Evolutionary conservation across 1,140 invertebrate genomes (phyloP), one percentile per base, ranked within the genome.

Genomic region (Anastatus disparis): DNA sequence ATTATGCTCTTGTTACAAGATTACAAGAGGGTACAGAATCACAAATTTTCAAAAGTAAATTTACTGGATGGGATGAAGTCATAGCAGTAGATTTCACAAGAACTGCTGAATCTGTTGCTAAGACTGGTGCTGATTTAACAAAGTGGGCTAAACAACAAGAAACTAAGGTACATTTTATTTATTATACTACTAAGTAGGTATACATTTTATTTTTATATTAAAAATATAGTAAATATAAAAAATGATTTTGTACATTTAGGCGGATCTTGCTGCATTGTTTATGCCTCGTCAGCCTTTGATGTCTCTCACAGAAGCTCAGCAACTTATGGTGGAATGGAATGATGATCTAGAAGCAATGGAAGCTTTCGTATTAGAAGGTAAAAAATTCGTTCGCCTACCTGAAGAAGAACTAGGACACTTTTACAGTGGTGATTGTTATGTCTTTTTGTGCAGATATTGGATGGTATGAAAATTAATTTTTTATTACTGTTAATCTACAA

Each of bases 71-170:
- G 98, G 98, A 99, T 83, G 97, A 99, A 87, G 96, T 99, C 1
- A 97, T 99, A 74, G 96, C 97, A 1, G 97, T 99, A 6, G 98
- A 99, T 87, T 99, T 98, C 82, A 99, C 98, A 12, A 90, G 98
- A 74, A 99, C 98, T 2, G 97, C 97, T 0, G 97, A 98, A 82
- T 99, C 97, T 1, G 97, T 99, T 0, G 93, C 93, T 29, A 92
- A 96, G 79, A 97, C 97, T 63, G 98, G 98, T 13, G 97, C 96
- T 8, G 97, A 99, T 87, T 88, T 99, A 27, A 95, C 93, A 3
- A 94, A 94, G 84, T 97, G 95, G 95, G 95, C 95, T 1, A 91
- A 91, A 73, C 90, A 94, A 75, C 95, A 97, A 86, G 94, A 96
- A 85, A 95, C 94, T 0, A 95, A 94, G 87, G 91, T 88, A 76